Percentiles rank a stretch among this genome's conserved stretches.
Evolutionary conservation across 1,140 invertebrate species (phyloP).

Genomic region (Calephelis virginiensis): DNA sequence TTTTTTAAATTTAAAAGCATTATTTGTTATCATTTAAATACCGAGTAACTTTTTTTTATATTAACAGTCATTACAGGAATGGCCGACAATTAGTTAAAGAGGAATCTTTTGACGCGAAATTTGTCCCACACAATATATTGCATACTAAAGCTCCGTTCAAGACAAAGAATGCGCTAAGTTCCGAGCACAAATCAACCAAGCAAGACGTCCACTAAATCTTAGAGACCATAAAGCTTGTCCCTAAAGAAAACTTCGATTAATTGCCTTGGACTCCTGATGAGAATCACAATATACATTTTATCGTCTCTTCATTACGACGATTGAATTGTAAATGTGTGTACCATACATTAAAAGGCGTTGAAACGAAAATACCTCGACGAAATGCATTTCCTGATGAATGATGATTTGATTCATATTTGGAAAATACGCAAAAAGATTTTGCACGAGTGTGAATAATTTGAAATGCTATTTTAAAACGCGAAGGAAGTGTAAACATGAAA

Average conservation of each 20-base stretch:
- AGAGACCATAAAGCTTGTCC: slow-evolving; percentile 46
- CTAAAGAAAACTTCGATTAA: slow-evolving; percentile 62
- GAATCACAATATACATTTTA: slow-evolving; percentile 71
- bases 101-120: slow-evolving; percentile 56
- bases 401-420: slow-evolving; percentile 46
- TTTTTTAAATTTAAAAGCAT: too few species aligned
- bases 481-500: slow-evolving; percentile 62
- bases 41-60: slow-evolving; percentile 16
- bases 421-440: slow-evolving; percentile 29
- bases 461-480: slow-evolving; percentile 40
- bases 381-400: slow-evolving; percentile 48
- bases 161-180: slow-evolving; percentile 60
- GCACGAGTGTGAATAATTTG: slow-evolving; percentile 37
- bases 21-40: background rate
- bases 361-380: slow-evolving; percentile 60
- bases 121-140: slow-evolving; percentile 64
- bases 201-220: slow-evolving; percentile 61
- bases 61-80: slow-evolving; percentile 37
- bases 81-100: slow-evolving; percentile 48
- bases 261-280: slow-evolving; percentile 57
- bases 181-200: slow-evolving; percentile 57
- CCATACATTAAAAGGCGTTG: slow-evolving; percentile 59
- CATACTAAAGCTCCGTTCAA: slow-evolving; percentile 50
- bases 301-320: slow-evolving; percentile 70
- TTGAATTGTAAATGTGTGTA: slow-evolving; percentile 72